A percentile compares a stretch with the other conserved stretches of the same genome.
Evolutionary conservation across 2,888 invertebrate species (phyloP).

Genomic region (Coleophora deauratella): DNA sequence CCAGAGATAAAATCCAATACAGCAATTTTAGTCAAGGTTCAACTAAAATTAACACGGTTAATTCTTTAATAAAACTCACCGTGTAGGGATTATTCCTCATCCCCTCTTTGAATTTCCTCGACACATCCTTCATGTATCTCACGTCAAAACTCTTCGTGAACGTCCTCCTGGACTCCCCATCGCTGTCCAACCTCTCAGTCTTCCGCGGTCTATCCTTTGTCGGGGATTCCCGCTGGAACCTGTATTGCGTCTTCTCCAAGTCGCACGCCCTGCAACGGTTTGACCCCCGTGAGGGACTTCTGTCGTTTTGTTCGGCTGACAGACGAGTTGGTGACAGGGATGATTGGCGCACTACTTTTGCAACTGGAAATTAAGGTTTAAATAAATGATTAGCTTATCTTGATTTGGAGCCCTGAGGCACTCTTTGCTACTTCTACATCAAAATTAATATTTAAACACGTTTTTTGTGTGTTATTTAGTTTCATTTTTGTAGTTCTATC

Average conservation of each 20-base stretch:
- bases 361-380: neutral
- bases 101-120: constrained; percentile 22
- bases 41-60: too few relatives aligned
- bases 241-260: too few relatives aligned
- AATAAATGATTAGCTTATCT: too few relatives aligned
- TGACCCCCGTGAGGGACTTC: neutral
- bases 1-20: too few relatives aligned
- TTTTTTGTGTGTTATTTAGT: too few relatives aligned
- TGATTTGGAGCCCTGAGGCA: too few relatives aligned
- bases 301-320: constrained; percentile 3
- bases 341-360: neutral
- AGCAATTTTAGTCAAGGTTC: too few relatives aligned
- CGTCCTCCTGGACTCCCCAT: constrained; percentile 11
- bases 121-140: constrained; percentile 24
- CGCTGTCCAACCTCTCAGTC: constrained; percentile 8
- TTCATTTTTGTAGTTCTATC: too few relatives aligned
- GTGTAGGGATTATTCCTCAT: constrained; percentile 14
- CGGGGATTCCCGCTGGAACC: constrained; percentile 18
- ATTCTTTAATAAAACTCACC: constrained; percentile 24
- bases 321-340: too few relatives aligned
- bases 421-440: too few relatives aligned
- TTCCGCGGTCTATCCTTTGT: constrained; percentile 24
- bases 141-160: constrained; percentile 25
- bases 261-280: neutral
- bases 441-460: too few relatives aligned